Evolutionary conservation across 1,140 invertebrate genomes (phyloP).

Genomic region (Hyles euphorbiae): DNA sequence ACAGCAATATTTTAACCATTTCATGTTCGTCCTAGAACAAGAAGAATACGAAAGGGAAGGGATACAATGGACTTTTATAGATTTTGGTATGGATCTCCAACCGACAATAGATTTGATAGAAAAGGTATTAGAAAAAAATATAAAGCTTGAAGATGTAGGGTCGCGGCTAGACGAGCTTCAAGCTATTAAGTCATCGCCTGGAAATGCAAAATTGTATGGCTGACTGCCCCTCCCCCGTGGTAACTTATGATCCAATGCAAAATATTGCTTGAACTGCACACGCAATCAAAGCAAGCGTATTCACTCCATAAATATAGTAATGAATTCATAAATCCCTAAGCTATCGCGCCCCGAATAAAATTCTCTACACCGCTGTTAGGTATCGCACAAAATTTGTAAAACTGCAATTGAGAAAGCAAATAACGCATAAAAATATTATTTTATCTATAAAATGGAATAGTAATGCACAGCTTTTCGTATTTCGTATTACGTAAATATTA

Average conservation of each 20-base stretch:
- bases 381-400: slow-evolving; percentile 13
- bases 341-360: slow-evolving; percentile 14
- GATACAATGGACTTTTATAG: slow-evolving; percentile 94
- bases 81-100: slow-evolving; percentile 96
- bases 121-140: slow-evolving; percentile 82
- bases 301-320: slow-evolving; percentile 29
- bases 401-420: not conserved
- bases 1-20: slow-evolving; percentile 98
- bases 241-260: slow-evolving; percentile 27
- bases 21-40: slow-evolving; percentile 98
- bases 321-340: slow-evolving; percentile 12
- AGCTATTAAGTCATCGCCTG: slow-evolving; percentile 44
- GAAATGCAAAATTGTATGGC: slow-evolving; percentile 40
- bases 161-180: slow-evolving; percentile 51
- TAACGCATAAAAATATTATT: not conserved
- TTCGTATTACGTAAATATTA: too few relatives aligned
- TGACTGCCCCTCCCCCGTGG: slow-evolving; percentile 38
- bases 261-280: slow-evolving; percentile 37
- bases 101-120: slow-evolving; percentile 95
- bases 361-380: slow-evolving; percentile 21
- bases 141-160: slow-evolving; percentile 51
- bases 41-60: slow-evolving; percentile 95
- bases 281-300: slow-evolving; percentile 29
- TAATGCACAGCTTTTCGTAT: too few relatives aligned
- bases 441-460: too few relatives aligned